Conservation (phyloP, 1,140 invertebrate species). For the Drosophila triauraria region DNA sequence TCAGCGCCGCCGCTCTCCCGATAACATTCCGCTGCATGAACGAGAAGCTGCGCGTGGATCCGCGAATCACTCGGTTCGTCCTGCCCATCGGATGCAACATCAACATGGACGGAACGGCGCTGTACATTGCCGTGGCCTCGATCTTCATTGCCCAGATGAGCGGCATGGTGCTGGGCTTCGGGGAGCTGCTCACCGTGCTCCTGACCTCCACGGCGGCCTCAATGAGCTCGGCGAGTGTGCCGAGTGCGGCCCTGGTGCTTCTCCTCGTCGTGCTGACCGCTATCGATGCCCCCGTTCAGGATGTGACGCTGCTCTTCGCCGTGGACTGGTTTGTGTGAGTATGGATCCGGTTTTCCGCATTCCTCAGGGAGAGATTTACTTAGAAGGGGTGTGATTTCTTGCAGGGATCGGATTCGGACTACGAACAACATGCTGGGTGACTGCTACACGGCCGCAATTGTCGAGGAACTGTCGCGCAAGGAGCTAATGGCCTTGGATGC, state of each 20-base stretch:
- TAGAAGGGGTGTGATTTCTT: slow-evolving; percentile 26
- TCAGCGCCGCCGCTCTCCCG: slow-evolving; percentile 96
- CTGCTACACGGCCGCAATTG: slow-evolving; percentile 94
- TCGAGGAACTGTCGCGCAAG: slow-evolving; percentile 93
- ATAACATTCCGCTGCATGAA: slow-evolving; percentile 97
- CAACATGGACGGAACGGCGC: slow-evolving; percentile 97
- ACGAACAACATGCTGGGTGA: slow-evolving; percentile 96
- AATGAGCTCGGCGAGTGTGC: slow-evolving; percentile 96
- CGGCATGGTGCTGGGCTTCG: slow-evolving; percentile 91
- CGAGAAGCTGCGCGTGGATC: slow-evolving; percentile 95
- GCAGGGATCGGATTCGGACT: slow-evolving; percentile 93
- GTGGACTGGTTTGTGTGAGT: slow-evolving; percentile 97
- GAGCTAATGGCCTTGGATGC: slow-evolving; percentile 91
- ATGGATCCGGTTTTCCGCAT: neutral
- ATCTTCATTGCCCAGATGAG: slow-evolving; percentile 98
- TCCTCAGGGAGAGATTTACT: fast-evolving
- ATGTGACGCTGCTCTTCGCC: slow-evolving; percentile 94
- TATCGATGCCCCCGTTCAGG: slow-evolving; percentile 92
- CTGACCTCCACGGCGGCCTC: slow-evolving; percentile 96
- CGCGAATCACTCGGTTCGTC: slow-evolving; percentile 95
- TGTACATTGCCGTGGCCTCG: slow-evolving; percentile 95
- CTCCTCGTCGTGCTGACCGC: slow-evolving; percentile 94
- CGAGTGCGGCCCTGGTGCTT: slow-evolving; percentile 95
- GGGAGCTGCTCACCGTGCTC: slow-evolving; percentile 92
- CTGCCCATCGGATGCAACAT: slow-evolving; percentile 96